These are phyloP conservation scores for Brachionus sp. DNA, from an alignment of 1,140 invertebrate species.

Conservation along the genomic window DNA sequence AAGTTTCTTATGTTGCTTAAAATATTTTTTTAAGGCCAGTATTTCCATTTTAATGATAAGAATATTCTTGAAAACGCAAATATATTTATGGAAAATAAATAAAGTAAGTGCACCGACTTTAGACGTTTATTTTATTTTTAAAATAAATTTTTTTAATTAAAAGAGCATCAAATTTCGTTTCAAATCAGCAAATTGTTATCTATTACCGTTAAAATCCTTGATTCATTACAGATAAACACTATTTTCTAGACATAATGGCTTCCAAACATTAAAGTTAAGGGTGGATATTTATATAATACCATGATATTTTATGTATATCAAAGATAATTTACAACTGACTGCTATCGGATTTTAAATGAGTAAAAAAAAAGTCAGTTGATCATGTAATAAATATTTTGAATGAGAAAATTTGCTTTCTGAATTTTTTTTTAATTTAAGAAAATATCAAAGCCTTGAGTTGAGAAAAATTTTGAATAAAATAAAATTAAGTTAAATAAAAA, in stretches of 20 bases:
- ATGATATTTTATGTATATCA: background rate
- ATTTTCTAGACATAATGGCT: background rate
- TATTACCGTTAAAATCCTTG: background rate
- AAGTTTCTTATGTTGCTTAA: constrained; percentile 17
- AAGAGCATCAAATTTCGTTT: background rate
- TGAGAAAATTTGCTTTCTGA: too few species aligned
- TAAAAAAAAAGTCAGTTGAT: too few species aligned
- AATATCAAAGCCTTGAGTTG: too few species aligned
- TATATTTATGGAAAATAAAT: background rate
- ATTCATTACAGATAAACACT: background rate
- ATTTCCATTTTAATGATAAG: background rate
- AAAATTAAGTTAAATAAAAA: too few species aligned
- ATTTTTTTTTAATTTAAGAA: too few species aligned
- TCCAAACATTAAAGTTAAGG: background rate
- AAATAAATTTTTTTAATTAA: constrained; percentile 4
- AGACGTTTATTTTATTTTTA: background rate
- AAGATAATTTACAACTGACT: too few species aligned
- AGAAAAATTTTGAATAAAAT: too few species aligned
- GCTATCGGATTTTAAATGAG: too few species aligned
- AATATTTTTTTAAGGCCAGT: background rate
- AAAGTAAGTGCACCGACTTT: background rate
- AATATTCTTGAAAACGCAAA: background rate
- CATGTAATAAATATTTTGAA: too few species aligned
- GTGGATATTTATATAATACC: background rate
- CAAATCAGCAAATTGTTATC: constrained; percentile 17